Percentiles rank a stretch among this genome's conserved stretches.
Evolutionary conservation across 2,888 invertebrate genomes (phyloP).

Genomic region (Dioctria linearis): DNA sequence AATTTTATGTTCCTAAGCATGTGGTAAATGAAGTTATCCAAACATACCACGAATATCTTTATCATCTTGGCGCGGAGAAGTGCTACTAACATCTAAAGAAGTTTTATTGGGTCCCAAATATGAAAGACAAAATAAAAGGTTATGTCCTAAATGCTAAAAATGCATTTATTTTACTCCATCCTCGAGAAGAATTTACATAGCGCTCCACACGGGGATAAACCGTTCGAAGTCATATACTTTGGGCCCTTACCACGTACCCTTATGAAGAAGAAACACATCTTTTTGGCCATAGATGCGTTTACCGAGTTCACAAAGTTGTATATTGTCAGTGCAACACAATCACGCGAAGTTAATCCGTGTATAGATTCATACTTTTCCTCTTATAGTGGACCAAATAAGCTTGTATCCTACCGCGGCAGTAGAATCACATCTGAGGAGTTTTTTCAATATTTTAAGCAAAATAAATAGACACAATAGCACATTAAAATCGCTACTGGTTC

Average conservation of each 20-base stretch:
- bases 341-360: slow-evolving; percentile 44
- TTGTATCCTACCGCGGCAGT: slow-evolving; percentile 53
- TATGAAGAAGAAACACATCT: slow-evolving; percentile 61
- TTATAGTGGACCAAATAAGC: slow-evolving; percentile 41
- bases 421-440: slow-evolving; percentile 52
- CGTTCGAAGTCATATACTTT: slow-evolving; percentile 59
- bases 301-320: slow-evolving; percentile 64
- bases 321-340: slow-evolving; percentile 46
- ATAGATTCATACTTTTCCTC: slow-evolving; percentile 40
- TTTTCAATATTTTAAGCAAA: slow-evolving; percentile 4
- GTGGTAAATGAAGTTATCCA: no score
- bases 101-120: no score
- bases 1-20: no score
- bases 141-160: not conserved
- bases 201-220: slow-evolving; percentile 61
- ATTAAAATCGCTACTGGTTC: slow-evolving; percentile 41
- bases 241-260: slow-evolving; percentile 64
- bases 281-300: slow-evolving; percentile 53
- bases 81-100: no score
- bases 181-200: slow-evolving; percentile 59
- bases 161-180: slow-evolving; percentile 52
- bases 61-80: no score
- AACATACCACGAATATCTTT: no score
- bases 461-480: slow-evolving; percentile 39
- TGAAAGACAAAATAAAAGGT: no score